These are phyloP conservation scores for Furnarius figulus DNA, from an alignment of 2,113 vertebrate species.

Conservation along the genomic window DNA sequence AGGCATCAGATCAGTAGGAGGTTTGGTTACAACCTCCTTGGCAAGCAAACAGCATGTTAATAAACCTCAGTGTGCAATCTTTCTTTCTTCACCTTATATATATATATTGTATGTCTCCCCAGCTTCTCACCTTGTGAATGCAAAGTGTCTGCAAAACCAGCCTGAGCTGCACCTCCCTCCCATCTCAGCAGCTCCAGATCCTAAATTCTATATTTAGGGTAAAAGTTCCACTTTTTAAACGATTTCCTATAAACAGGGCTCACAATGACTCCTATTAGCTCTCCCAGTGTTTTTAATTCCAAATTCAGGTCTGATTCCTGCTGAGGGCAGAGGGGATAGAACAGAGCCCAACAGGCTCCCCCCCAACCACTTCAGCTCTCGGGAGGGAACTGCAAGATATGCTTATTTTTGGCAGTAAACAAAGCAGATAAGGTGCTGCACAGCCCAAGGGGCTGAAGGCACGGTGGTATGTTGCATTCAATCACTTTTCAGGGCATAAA, in stretches of 20 bases:
- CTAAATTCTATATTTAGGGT: accelerated
- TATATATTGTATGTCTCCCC: accelerated
- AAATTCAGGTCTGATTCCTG: neutral
- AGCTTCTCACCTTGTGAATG: accelerated
- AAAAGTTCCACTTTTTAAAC: neutral
- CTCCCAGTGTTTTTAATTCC: neutral
- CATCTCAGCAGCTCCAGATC: neutral
- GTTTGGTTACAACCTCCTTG: neutral
- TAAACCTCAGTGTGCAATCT: accelerated
- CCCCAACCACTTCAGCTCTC: neutral
- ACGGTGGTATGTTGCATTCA: accelerated
- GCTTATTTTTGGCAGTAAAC: constrained; percentile 18
- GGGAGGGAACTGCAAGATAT: neutral
- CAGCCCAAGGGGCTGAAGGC: neutral
- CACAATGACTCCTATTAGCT: accelerated
- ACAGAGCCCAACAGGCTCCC: neutral
- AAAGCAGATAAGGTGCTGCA: neutral
- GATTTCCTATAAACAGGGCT: accelerated
- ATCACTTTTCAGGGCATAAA: neutral
- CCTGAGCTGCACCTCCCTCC: accelerated
- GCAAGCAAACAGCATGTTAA: neutral
- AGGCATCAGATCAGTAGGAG: neutral
- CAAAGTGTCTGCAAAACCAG: accelerated
- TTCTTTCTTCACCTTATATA: no score
- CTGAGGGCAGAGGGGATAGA: accelerated